Conservation (phyloP, 2,113 vertebrate genomes). For the Gallinago media region DNA sequence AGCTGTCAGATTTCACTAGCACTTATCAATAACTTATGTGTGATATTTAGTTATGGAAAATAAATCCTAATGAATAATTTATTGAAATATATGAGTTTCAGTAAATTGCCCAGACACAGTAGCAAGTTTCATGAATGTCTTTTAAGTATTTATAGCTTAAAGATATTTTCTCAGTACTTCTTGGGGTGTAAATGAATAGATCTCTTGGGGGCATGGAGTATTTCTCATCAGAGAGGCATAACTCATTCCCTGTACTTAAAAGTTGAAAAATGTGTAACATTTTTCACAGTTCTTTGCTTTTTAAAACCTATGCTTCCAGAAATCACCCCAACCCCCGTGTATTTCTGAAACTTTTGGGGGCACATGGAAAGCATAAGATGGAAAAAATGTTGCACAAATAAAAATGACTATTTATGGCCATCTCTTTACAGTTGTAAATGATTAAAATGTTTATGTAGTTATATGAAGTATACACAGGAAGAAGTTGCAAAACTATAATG, state of each 20-base stretch:
- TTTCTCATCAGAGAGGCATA: background rate
- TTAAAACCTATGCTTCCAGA: background rate
- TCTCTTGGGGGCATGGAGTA: background rate
- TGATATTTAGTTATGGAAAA: slow-evolving; percentile 50
- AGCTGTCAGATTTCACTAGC: slow-evolving; percentile 43
- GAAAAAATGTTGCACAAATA: background rate
- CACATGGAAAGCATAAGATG: background rate
- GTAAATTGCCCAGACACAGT: background rate
- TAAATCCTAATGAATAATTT: slow-evolving; percentile 56
- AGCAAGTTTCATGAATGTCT: background rate
- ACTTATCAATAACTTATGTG: slow-evolving; percentile 46
- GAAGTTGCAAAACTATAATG: background rate
- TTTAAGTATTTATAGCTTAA: slow-evolving; percentile 1
- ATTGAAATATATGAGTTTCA: slow-evolving; percentile 36
- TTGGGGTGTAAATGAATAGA: background rate
- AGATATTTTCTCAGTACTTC: background rate
- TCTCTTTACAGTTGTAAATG: background rate
- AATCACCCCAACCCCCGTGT: background rate
- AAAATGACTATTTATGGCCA: background rate
- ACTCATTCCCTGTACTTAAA: background rate
- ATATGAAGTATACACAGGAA: background rate
- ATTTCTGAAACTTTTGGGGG: background rate
- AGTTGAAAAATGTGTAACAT: background rate
- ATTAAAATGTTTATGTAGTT: background rate
- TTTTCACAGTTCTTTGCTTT: background rate